Base-by-base conservation (phyloP, 2,888 invertebrate species). In the Thysanoteuthis rhombus region DNA sequence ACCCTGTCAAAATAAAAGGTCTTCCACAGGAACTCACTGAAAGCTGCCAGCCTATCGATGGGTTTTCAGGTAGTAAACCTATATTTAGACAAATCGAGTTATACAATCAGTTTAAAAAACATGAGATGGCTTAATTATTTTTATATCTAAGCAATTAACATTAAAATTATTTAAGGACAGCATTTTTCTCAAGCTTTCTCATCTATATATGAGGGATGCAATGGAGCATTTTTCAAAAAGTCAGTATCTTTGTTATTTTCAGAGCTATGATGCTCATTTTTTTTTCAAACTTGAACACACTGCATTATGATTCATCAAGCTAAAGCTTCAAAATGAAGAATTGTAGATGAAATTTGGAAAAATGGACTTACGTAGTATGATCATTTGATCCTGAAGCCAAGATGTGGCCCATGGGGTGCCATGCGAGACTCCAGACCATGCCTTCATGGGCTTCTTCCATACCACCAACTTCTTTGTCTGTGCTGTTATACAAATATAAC, bases 371-470 rank as follows among this genome's bases (percentile, higher is more conserved):
- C 97, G 97, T 97, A 45, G 99, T 99, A 96, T 99, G 99, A 97
- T 99, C 99, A 97, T 99, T 99, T n/a, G 99, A 99, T 0, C 99
- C 99, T 6, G 99, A 99, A 96, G 99, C 99, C 58, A 99, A 97
- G 96, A 99, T 99, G 96, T 99, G 99, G 0, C 99, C 99, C 38
- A 99, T 97, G 0, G 99, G 99, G 97, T 99, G 99, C 99, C 99
- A 99, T 52, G 99, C 99, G 96, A 99, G 97, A 32, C 99, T 99
- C 99, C 99, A 99, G 8, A 99, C 99, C 96, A 99, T 99, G 96
- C 99, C 99, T 97, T 99, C 99, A 97, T 99, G 99, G 5, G 99
- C 99, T 96, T 99, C 98, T 97, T 99, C 99, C 96, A 99, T 99
- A 38, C 98, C 98, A 38, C 99, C 99, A 89, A 99, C 99, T 97